Percentiles rank a stretch among this genome's conserved stretches.
These are phyloP conservation scores for Emydura subglobosa DNA, from an alignment of 2,113 vertebrate species.

Conservation along the genomic window DNA sequence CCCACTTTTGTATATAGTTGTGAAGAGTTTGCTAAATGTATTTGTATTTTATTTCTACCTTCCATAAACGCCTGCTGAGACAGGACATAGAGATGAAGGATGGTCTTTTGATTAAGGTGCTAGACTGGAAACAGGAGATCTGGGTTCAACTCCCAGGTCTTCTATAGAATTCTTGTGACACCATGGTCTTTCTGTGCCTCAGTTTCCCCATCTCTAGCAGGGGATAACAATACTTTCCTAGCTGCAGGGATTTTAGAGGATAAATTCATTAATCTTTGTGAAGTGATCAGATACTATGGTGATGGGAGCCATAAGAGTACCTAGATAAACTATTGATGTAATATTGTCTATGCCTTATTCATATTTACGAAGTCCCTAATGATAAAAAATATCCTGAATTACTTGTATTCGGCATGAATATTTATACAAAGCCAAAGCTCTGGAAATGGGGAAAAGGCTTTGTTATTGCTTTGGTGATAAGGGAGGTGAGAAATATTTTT, in stretches of 20 bases:
- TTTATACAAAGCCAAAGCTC: neutral
- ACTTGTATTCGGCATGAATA: neutral
- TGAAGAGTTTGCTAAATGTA: neutral
- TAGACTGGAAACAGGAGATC: neutral
- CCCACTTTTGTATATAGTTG: neutral
- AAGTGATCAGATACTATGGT: neutral
- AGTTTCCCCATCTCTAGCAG: neutral
- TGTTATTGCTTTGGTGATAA: neutral
- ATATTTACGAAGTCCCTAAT: neutral
- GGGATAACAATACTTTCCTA: neutral
- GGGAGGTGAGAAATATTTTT: neutral
- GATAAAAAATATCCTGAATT: neutral
- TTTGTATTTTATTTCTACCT: constrained; percentile 18
- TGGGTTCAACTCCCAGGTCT: neutral
- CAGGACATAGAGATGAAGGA: neutral
- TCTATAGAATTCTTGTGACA: neutral
- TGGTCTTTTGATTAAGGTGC: neutral
- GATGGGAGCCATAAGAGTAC: neutral
- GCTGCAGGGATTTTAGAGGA: neutral
- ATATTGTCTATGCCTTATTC: neutral
- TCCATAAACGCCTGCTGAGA: neutral
- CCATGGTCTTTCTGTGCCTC: neutral
- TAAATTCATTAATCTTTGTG: neutral
- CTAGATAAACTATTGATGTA: accelerated
- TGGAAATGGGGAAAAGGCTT: neutral